Conservation (phyloP, 2,797 vertebrate species). For the Eidolon dupreanum region DNA sequence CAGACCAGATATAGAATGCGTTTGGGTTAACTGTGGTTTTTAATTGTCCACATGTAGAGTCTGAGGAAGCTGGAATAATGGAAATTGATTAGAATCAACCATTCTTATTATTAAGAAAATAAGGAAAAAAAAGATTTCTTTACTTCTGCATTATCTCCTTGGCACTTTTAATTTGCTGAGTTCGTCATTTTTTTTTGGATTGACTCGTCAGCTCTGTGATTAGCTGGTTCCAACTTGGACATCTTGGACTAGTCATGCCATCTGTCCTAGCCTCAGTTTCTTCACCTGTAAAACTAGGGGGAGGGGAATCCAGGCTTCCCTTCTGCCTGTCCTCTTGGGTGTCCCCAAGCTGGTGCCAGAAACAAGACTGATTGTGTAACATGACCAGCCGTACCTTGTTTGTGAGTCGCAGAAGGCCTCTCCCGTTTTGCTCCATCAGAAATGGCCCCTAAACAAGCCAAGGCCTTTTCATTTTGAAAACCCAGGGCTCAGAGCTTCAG, state of each 20-base stretch:
- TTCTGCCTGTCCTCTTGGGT: conserved; percentile 14
- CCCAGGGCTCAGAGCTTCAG: neutral
- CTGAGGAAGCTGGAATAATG: conserved; percentile 27
- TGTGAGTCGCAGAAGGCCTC: neutral
- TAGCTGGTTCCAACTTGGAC: neutral
- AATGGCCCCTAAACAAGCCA: neutral
- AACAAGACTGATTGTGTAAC: neutral
- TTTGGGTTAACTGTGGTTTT: conserved; percentile 38
- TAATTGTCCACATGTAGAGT: neutral
- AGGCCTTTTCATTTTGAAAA: conserved; percentile 23
- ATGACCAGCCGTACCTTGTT: neutral
- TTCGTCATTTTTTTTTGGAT: neutral
- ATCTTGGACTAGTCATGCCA: neutral
- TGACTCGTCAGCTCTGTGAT: neutral
- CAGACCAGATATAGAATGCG: neutral
- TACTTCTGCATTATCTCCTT: neutral
- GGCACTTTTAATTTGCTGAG: neutral
- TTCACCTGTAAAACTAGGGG: neutral
- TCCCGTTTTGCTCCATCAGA: neutral
- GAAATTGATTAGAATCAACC: conserved; percentile 48
- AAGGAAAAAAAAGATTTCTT: neutral
- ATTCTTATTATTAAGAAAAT: conserved; percentile 46
- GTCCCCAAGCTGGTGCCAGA: conserved; percentile 31
- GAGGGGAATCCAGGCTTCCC: neutral
- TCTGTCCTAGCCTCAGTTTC: conserved; percentile 37